Evolutionary conservation across 2,797 vertebrate genomes (phyloP).

Genomic region (Peromyscus attwateri): DNA sequence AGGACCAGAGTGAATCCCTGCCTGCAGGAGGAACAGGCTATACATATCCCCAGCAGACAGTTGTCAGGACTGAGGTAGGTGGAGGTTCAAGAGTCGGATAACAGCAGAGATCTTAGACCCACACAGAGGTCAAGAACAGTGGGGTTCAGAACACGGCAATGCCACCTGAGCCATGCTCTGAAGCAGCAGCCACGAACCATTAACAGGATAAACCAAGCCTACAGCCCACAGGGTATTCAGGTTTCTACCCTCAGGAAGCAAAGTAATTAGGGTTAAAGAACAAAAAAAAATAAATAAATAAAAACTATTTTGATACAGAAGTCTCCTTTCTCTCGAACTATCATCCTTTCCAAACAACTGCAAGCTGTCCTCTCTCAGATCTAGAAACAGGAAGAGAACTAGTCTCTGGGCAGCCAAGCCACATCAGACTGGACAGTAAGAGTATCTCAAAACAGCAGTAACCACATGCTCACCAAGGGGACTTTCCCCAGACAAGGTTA

Average conservation of each 20-base stretch:
- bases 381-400: background rate
- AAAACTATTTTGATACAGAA: background rate
- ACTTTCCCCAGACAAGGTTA: background rate
- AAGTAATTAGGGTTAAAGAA: background rate
- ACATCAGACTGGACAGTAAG: background rate
- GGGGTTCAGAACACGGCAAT: background rate
- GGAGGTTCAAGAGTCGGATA: background rate
- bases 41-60: background rate
- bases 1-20: background rate
- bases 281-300: background rate
- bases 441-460: background rate
- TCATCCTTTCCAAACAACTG: background rate
- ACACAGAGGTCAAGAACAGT: background rate
- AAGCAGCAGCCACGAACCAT: background rate
- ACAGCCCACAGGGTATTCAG: background rate
- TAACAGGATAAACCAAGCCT: background rate
- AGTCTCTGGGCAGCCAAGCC: background rate
- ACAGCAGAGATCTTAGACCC: background rate
- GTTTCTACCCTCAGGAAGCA: background rate
- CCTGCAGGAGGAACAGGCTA: background rate
- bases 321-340: background rate
- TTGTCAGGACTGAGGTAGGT: background rate
- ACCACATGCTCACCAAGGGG: background rate
- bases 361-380: background rate
- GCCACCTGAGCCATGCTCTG: background rate